Conservation (phyloP, 2,888 invertebrate species). For the Chaetogeoica ovagalla region DNA sequence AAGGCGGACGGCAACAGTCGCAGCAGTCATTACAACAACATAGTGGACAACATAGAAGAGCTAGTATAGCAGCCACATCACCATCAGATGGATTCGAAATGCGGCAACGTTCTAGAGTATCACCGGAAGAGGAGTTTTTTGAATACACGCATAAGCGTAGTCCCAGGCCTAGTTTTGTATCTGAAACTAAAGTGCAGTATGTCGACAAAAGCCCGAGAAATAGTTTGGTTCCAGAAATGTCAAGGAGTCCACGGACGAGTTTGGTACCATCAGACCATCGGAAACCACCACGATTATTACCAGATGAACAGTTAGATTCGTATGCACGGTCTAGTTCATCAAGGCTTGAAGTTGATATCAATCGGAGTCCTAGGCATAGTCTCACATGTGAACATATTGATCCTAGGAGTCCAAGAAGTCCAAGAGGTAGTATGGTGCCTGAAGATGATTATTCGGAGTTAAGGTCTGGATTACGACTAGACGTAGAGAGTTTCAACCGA, state of each 20-base stretch:
- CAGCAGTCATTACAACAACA: conserved; percentile 16
- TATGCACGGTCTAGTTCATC: conserved; percentile 54
- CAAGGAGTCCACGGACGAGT: conserved; percentile 65
- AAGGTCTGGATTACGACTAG: conserved; percentile 63
- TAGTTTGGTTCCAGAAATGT: conserved; percentile 66
- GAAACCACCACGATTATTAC: conserved; percentile 36
- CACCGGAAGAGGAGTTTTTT: conserved; percentile 57
- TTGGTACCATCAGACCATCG: conserved; percentile 60
- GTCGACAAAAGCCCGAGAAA: conserved; percentile 60
- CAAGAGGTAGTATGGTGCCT: conserved; percentile 62
- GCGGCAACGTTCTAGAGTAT: conserved; percentile 19
- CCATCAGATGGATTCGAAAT: conserved; percentile 40
- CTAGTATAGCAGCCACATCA: conserved; percentile 56
- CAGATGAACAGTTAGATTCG: conserved; percentile 34
- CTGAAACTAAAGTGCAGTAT: conserved; percentile 57
- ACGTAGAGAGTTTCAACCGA: conserved; percentile 62
- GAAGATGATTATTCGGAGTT: conserved; percentile 59
- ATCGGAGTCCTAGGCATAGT: conserved; percentile 61
- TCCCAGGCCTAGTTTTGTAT: conserved; percentile 63
- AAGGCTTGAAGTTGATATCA: conserved; percentile 61
- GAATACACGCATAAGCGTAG: conserved; percentile 61
- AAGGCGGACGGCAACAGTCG: conserved; percentile 27
- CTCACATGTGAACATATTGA: conserved; percentile 60
- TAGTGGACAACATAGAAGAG: conserved; percentile 54
- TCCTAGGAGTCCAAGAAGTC: conserved; percentile 59